These are phyloP conservation scores for Temnothorax nylanderi DNA, from an alignment of 1,140 invertebrate species.

Conservation along the genomic window DNA sequence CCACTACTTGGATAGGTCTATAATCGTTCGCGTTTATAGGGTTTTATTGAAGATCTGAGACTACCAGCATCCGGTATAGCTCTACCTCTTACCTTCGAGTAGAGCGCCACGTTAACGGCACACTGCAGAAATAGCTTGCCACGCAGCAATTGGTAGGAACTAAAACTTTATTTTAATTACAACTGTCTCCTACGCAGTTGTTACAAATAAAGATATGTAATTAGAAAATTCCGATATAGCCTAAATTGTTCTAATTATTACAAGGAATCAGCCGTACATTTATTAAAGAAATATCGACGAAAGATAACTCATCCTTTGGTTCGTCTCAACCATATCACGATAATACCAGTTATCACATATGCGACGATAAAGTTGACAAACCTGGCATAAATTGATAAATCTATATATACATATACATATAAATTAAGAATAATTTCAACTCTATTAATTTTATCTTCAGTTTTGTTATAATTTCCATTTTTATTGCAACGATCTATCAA, in stretches of 20 bases:
- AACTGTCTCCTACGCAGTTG: neutral
- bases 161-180: neutral
- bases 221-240: neutral
- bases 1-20: neutral
- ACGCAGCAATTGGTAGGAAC: neutral
- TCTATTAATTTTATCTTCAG: neutral
- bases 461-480: neutral
- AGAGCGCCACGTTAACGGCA: constrained; percentile 32
- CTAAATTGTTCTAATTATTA: neutral
- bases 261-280: too few species aligned
- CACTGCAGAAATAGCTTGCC: neutral
- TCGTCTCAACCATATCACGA: neutral
- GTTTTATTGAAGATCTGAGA: neutral
- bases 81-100: constrained; percentile 1
- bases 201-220: neutral
- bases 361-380: neutral
- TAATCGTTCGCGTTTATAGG: neutral
- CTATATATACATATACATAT: neutral
- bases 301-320: neutral
- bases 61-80: constrained; percentile 38
- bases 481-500: constrained; percentile 19
- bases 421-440: neutral
- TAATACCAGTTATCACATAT: neutral
- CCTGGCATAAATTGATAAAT: neutral
- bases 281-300: constrained; percentile 6